phyloP scores from a whole-genome alignment of 1,140 invertebrate genomes.

The Cephus cinctus region DNA sequence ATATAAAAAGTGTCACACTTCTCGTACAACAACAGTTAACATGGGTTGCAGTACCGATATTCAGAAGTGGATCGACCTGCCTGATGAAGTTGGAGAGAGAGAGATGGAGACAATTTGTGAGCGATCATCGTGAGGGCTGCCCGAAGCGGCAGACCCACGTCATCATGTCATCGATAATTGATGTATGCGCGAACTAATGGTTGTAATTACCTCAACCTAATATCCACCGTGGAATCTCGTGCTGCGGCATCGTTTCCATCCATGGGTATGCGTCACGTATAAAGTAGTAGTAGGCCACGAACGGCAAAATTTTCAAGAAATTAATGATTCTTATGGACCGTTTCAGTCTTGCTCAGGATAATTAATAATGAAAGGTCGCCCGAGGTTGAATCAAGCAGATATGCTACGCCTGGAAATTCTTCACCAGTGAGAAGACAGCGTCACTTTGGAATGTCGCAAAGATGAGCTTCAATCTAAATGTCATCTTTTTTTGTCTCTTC shows the following conservation, averaged over 20 bases:
- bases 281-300: background rate
- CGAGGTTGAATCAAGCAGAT: conserved; percentile 16
- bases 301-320: conserved; percentile 24
- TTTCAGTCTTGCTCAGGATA: conserved; percentile 24
- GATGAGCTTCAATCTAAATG: no score
- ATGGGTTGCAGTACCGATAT: background rate
- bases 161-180: conserved; percentile 52
- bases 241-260: conserved; percentile 18
- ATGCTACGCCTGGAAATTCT: no score
- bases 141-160: conserved; percentile 35
- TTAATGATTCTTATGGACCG: conserved; percentile 32
- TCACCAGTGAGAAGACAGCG: no score
- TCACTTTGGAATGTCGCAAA: no score
- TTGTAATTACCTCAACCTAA: conserved; percentile 47
- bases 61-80: conserved; percentile 2
- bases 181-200: conserved; percentile 51
- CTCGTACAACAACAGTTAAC: background rate
- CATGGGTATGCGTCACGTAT: background rate
- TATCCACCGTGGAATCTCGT: conserved; percentile 38
- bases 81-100: no score
- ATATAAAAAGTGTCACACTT: background rate
- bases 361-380: conserved; percentile 34
- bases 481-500: no score
- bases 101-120: conserved; percentile 20
- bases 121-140: conserved; percentile 27